phyloP scores from a whole-genome alignment of 2,888 invertebrate genomes.

The Melieria crassipennis region DNA sequence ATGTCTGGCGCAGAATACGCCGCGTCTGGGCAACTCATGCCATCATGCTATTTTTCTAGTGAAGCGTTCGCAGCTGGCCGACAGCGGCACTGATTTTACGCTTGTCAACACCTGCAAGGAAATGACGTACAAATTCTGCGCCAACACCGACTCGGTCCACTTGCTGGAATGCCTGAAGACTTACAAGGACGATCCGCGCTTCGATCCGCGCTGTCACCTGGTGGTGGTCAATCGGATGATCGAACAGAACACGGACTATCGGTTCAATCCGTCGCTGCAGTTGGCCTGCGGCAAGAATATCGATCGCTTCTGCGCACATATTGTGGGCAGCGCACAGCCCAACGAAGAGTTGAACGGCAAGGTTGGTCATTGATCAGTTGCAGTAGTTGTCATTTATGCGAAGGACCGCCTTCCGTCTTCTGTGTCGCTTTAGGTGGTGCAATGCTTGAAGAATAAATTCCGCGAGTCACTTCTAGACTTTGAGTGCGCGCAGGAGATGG shows the following conservation, averaged over 20 bases:
- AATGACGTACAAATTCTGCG: constrained; percentile 88
- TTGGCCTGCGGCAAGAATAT: constrained; percentile 86
- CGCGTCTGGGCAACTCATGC: constrained; percentile 75
- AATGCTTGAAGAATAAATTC: constrained; percentile 85
- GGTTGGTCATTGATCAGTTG: constrained; percentile 49
- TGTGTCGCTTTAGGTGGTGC: constrained; percentile 67
- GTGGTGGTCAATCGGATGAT: constrained; percentile 89
- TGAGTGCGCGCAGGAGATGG: constrained; percentile 85
- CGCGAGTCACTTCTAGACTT: constrained; percentile 77
- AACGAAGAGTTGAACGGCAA: constrained; percentile 85
- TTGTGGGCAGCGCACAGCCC: constrained; percentile 68
- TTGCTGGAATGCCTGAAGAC: constrained; percentile 82
- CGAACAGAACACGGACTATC: constrained; percentile 89
- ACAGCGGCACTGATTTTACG: constrained; percentile 88
- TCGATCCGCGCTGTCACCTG: constrained; percentile 84
- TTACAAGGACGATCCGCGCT: constrained; percentile 79
- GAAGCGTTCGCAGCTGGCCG: constrained; percentile 84
- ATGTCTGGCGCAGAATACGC: constrained; percentile 76
- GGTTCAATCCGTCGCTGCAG: constrained; percentile 86
- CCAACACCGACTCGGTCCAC: constrained; percentile 74
- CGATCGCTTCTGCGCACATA: constrained; percentile 73
- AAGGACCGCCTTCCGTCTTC: neutral
- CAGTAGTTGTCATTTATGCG: neutral
- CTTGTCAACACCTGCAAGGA: constrained; percentile 84
- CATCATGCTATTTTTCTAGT: constrained; percentile 85